phyloP scores from a whole-genome alignment of 2,113 vertebrate species.

The Odocoileus virginianus region DNA sequence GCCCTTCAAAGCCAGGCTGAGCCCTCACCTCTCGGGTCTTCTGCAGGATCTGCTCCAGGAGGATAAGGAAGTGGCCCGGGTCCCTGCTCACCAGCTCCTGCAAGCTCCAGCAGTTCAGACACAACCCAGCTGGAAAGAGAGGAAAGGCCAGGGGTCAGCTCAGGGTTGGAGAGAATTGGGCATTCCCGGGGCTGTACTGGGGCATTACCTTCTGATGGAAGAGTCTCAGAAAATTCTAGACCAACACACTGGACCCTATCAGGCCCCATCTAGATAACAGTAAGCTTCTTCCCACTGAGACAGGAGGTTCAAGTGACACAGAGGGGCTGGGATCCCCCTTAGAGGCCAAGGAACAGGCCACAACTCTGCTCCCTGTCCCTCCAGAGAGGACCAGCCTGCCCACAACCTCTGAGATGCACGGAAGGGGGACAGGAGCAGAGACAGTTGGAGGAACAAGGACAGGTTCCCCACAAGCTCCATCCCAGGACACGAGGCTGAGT shows the following conservation, averaged over 20 bases:
- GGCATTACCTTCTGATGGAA: neutral
- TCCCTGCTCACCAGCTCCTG: conserved; percentile 95
- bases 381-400: neutral
- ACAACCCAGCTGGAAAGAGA: conserved; percentile 85
- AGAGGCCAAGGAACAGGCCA: neutral
- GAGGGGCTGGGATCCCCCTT: neutral
- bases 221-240: neutral
- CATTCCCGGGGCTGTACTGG: too few species aligned
- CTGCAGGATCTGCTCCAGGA: conserved; percentile 92
- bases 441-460: neutral
- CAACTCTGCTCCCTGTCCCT: neutral
- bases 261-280: neutral
- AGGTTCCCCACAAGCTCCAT: fast-evolving
- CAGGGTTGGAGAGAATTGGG: neutral
- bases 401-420: neutral
- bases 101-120: conserved; percentile 97
- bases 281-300: neutral
- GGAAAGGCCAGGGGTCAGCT: neutral
- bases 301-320: neutral
- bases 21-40: conserved; percentile 90
- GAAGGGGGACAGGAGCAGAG: neutral
- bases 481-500: neutral
- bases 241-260: neutral
- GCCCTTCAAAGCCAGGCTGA: fast-evolving
- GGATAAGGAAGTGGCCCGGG: conserved; percentile 92